Base-by-base conservation (phyloP, 1,140 invertebrate genomes). In the Drosophila repletoides region DNA sequence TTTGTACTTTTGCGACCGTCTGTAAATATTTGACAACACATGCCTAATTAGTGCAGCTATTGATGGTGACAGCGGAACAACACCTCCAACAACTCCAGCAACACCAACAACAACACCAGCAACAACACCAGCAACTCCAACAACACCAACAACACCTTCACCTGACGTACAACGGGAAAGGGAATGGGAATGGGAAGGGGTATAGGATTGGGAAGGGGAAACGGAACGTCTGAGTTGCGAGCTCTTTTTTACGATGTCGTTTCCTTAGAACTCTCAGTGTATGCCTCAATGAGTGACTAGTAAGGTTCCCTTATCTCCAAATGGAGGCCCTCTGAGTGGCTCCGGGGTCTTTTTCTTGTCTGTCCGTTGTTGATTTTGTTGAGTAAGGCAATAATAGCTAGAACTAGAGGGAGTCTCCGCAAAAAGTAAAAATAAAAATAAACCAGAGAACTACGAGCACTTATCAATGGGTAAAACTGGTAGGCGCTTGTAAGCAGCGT, bases 31-130 rank as follows among this genome's bases (percentile, higher is more conserved):
- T 88, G 72, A 72, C 74, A 88, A 83, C 84, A 88, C 84, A 88
- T 79, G 84, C 84, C 84, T 88, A 88, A 88, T 88, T 88, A 88
- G 84, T 88, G 77, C 83, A 88, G 84, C 83, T 72, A 88, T 88
- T 88, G 84, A 88, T 88, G 84, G 74, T 64, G 72, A 76, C 74
- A 76, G 83, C 74, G 72, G 77, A 81, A 80, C 76, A 72, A 52
- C 60, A 70, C 51, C 56, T 33, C 10, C 26, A 41, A n/a, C 36
- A 49, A 24, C 58, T 33, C 17, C 38, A 40, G 17, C 45, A 48
- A 14, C 48, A 43, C 15, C 59, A 58, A 14, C 12, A 31, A 14
- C 40, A 48, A 12, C 33, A 70, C 51, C 56, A 45, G 12, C 26
- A 41, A n/a, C 36, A 49, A 24, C 58, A 43, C 17, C 38, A 40